These are phyloP conservation scores for Rhynchomys soricoides DNA, from an alignment of 2,113 vertebrate species.

Conservation along the genomic window DNA sequence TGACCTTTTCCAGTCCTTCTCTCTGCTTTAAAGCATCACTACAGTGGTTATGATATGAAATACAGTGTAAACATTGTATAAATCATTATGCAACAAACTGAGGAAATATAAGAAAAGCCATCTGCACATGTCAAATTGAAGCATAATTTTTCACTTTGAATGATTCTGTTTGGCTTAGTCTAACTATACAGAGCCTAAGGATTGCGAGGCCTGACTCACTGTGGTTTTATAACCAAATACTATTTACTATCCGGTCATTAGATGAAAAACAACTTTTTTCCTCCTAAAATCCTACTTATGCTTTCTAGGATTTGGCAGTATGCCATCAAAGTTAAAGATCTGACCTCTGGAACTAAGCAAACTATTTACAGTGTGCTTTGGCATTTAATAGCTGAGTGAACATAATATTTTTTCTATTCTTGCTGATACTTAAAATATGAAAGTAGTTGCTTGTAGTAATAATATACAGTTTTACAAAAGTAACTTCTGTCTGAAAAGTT, in stretches of 20 bases:
- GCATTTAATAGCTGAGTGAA: not conserved
- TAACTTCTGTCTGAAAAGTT: not conserved
- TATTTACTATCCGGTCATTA: not conserved
- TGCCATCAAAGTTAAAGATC: constrained; percentile 3
- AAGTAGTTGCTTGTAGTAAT: not conserved
- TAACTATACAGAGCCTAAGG: not conserved
- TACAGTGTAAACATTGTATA: not conserved
- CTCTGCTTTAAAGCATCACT: not conserved
- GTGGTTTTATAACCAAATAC: not conserved
- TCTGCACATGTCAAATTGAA: not conserved
- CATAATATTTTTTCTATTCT: not conserved
- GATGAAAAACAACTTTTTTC: not conserved
- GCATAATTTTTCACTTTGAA: not conserved
- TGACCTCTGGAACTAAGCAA: not conserved
- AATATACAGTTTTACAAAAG: not conserved
- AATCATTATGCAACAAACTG: not conserved
- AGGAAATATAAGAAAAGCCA: not conserved
- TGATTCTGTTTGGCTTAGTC: not conserved
- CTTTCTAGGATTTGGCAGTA: not conserved
- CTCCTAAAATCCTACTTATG: not conserved
- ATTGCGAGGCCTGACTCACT: not conserved
- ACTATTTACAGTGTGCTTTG: not conserved
- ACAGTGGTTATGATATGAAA: not conserved
- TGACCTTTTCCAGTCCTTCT: not conserved
- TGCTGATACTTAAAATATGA: constrained; percentile 30